These are phyloP conservation scores for Chromobotia macracanthus DNA, from an alignment of 2,797 vertebrate genomes.

Conservation along the genomic window DNA sequence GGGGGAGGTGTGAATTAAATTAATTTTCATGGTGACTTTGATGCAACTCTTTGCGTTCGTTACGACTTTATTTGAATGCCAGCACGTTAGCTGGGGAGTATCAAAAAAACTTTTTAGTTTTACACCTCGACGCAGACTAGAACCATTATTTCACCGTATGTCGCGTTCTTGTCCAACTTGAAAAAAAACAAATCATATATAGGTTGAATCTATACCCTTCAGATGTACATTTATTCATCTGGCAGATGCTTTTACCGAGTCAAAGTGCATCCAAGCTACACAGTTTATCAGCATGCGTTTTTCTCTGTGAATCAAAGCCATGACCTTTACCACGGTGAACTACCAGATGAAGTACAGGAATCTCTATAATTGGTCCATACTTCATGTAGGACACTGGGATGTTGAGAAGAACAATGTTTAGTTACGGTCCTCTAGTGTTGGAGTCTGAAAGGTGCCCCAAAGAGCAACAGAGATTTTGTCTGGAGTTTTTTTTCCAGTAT, in stretches of 20 bases:
- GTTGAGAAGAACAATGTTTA: not conserved
- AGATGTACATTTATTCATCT: not conserved
- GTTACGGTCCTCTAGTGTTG: not conserved
- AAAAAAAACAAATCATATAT: not conserved
- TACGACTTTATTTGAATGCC: slow-evolving; percentile 17
- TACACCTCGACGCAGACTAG: not conserved
- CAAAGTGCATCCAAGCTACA: not conserved
- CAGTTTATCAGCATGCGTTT: not conserved
- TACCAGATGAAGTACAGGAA: not conserved
- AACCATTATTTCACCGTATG: not conserved
- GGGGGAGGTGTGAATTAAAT: slow-evolving; percentile 50
- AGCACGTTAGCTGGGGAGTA: not conserved
- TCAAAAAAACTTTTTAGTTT: slow-evolving; percentile 19
- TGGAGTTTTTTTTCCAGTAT: not conserved
- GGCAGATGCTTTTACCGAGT: not conserved
- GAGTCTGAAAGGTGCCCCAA: not conserved
- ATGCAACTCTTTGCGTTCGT: slow-evolving; percentile 12
- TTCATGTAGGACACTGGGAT: not conserved
- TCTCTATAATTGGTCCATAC: not conserved
- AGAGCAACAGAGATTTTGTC: not conserved
- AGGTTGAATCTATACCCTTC: not conserved
- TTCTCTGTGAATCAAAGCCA: not conserved
- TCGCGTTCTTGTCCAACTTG: not conserved
- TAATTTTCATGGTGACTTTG: slow-evolving; percentile 47
- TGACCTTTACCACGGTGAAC: not conserved